Evolutionary conservation across 2,888 invertebrate species (phyloP).

Genomic region (Athalia rosae): DNA sequence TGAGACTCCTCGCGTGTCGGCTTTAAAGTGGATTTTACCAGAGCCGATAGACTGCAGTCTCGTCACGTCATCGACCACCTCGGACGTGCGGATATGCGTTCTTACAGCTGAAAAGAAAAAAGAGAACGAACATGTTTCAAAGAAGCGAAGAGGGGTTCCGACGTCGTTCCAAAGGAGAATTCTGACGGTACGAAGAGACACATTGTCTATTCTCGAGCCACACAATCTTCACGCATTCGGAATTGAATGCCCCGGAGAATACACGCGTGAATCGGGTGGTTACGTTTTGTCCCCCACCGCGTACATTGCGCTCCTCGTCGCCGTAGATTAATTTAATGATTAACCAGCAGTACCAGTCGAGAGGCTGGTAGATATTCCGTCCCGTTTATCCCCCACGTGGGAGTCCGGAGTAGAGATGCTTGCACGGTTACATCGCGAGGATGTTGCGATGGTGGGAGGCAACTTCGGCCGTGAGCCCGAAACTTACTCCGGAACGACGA

Average conservation of each 20-base stretch:
- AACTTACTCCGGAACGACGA: conserved; percentile 27
- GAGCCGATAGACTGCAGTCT: conserved; percentile 34
- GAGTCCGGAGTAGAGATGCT: not conserved
- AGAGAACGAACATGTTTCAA: too few relatives aligned
- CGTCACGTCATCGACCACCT: conserved; percentile 35
- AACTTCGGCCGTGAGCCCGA: conserved; percentile 26
- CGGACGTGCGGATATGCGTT: conserved; percentile 28
- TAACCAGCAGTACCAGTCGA: conserved; percentile 37
- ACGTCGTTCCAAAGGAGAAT: too few relatives aligned
- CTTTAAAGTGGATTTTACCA: conserved; percentile 25
- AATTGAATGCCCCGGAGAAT: not conserved
- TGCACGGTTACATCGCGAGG: too few relatives aligned
- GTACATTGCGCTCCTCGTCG: not conserved
- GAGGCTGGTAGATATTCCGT: conserved; percentile 37
- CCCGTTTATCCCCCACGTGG: conserved; percentile 13
- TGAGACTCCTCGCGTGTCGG: conserved; percentile 13
- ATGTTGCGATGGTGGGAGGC: conserved; percentile 28
- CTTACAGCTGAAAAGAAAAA: not conserved
- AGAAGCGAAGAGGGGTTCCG: too few relatives aligned
- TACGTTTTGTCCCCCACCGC: not conserved
- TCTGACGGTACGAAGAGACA: too few relatives aligned
- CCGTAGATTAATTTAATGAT: conserved; percentile 38
- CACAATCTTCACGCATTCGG: not conserved
- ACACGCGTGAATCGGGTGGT: not conserved
- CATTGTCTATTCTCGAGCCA: not conserved